Evolutionary conservation across 2,797 vertebrate species (phyloP).

Genomic region (Phalloptychus januarius): DNA sequence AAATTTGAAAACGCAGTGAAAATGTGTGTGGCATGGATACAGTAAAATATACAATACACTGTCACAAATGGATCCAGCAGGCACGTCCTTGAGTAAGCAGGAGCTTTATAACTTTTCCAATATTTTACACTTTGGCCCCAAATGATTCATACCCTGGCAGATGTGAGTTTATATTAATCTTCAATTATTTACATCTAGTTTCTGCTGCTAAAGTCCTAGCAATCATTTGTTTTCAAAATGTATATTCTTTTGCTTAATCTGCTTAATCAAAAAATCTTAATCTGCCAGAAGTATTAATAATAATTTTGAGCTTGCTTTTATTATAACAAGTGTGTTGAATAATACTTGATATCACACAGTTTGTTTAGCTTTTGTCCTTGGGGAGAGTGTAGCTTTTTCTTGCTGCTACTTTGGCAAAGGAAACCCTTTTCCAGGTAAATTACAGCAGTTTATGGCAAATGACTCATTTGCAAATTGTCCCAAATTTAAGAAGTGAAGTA

Average conservation of each 20-base stretch:
- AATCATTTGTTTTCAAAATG: not conserved
- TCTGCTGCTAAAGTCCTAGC: not conserved
- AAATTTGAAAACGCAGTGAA: conserved; percentile 27
- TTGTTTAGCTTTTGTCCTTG: not conserved
- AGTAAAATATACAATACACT: not conserved
- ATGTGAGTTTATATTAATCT: not conserved
- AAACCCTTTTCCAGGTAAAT: not conserved
- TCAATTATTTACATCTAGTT: not conserved
- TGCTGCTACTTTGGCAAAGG: not conserved
- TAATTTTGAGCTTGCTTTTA: not conserved
- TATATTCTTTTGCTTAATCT: not conserved
- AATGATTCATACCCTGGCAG: not conserved
- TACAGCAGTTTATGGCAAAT: not conserved
- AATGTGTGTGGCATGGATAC: not conserved
- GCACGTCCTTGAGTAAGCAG: not conserved
- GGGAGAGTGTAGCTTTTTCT: not conserved
- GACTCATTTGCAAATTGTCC: not conserved
- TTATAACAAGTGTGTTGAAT: not conserved
- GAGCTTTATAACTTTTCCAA: not conserved
- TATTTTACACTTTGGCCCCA: not conserved
- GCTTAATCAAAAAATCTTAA: not conserved
- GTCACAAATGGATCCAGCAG: not conserved
- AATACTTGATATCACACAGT: not conserved
- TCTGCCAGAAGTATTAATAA: not conserved
- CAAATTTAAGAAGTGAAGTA: not conserved